These are phyloP conservation scores for Pomacea canaliculata DNA, from an alignment of 2,888 invertebrate species.

Conservation along the genomic window DNA sequence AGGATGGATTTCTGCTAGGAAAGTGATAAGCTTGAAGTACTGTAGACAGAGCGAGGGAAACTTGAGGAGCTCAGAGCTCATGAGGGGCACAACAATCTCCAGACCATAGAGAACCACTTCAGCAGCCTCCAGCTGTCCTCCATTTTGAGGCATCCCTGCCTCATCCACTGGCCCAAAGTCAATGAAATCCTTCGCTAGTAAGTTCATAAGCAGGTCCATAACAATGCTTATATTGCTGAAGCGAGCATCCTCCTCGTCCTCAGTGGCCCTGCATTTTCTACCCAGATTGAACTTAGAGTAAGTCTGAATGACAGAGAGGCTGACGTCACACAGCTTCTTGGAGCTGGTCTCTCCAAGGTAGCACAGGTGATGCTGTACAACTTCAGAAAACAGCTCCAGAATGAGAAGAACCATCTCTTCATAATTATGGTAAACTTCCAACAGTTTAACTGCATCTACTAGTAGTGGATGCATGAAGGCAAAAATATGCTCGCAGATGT, in stretches of 20 bases:
- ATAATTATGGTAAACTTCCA: conserved; percentile 84
- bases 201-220: conserved; percentile 80
- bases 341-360: conserved; percentile 64
- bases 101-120: conserved; percentile 80
- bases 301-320: conserved; percentile 79
- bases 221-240: conserved; percentile 83
- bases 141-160: conserved; percentile 17
- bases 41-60: conserved; percentile 79
- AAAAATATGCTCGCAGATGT: conserved; percentile 70
- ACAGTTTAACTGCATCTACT: conserved; percentile 78
- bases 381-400: conserved; percentile 80
- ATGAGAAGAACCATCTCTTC: conserved; percentile 83
- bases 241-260: conserved; percentile 75
- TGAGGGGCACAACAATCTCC: conserved; percentile 80
- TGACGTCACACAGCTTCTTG: conserved; percentile 78
- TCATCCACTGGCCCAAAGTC: conserved; percentile 62
- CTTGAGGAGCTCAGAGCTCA: conserved; percentile 79
- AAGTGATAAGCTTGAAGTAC: conserved; percentile 77
- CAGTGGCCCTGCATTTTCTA: conserved; percentile 37
- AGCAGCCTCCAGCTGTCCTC: conserved; percentile 58
- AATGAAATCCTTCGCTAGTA: conserved; percentile 75
- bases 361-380: conserved; percentile 69
- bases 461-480: conserved; percentile 73
- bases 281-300: conserved; percentile 73
- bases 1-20: conserved; percentile 78